These are phyloP conservation scores for Notodromas monacha DNA, from an alignment of 2,888 invertebrate genomes.

Conservation along the genomic window DNA sequence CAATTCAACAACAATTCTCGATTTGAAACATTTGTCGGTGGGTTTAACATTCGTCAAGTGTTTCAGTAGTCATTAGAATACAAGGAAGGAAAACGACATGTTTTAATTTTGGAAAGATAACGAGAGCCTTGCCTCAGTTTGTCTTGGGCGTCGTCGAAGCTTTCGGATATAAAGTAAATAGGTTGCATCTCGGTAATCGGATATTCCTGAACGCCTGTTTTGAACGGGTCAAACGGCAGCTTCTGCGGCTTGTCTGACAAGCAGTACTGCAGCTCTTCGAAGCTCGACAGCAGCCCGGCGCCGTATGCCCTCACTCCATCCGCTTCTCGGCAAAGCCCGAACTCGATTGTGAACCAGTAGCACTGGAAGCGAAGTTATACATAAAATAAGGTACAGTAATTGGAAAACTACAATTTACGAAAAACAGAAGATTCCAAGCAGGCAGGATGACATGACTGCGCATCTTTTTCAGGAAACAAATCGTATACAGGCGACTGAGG, in stretches of 20 bases:
- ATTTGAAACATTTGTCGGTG: no score
- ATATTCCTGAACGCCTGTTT: conserved; percentile 61
- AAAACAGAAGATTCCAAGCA: no score
- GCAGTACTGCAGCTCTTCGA: conserved; percentile 76
- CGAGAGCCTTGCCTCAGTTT: conserved; percentile 55
- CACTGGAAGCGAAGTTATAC: conserved; percentile 29
- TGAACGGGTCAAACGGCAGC: conserved; percentile 52
- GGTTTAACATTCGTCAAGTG: no score
- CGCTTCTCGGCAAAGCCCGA: conserved; percentile 69
- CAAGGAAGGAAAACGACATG: no score
- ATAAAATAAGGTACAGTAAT: no score
- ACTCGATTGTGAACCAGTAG: conserved; percentile 98
- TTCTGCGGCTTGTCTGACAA: conserved; percentile 56
- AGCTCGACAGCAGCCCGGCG: conserved; percentile 79
- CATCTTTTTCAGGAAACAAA: no score
- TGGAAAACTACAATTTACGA: no score
- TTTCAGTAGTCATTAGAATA: no score
- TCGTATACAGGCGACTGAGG: no score
- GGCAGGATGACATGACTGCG: no score
- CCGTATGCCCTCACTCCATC: conserved; percentile 71
- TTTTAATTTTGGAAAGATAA: no score
- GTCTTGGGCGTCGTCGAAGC: conserved; percentile 79
- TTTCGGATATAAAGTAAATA: conserved; percentile 73
- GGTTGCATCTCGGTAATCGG: conserved; percentile 95
- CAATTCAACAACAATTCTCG: no score